Evolutionary conservation across 1,140 invertebrate species (phyloP), one percentile per base, ranked within the genome.

Genomic region (Telenomus remus): DNA sequence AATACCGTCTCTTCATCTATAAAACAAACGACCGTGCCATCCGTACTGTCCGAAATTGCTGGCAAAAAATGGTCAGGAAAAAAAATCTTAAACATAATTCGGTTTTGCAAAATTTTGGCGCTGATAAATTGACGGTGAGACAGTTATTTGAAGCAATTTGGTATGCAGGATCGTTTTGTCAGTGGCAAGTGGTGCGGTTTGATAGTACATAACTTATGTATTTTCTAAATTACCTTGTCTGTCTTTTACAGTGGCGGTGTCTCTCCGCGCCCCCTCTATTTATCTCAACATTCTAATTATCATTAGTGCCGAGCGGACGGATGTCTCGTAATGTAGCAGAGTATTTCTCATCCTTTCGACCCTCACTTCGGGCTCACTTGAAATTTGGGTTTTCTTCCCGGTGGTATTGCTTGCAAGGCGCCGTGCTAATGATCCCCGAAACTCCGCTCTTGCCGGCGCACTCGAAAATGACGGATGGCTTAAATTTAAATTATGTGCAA

Each of bases 221-320:
- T 71, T 76, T 76, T 76, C 65, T 66, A 74, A 78, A 74, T 78
- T 78, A 71, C 71, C 70, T 74, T 59, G 61, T 78, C 69, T 74
- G 63, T 66, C 55, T 78, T 78, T 74, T 74, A 53, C 76, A 74
- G 66, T 43, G 14, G 13, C 19, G 12, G 61, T 44, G 55, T 78
- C 69, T 78, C 76, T 61, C 72, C 19, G 19, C 19, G 6, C 19
- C 71, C 73, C 73, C 51, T 76, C 81, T 81, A 78, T 81, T 81
- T 77, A 79, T 80, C 80, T 82, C 78, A 82, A 84, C 80, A 79
- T 79, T 83, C 81, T 83, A 86, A 85, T 85, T 85, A 83, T 85
- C 84, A 81, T 84, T 84, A 86, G 80, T 80, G 80, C 79, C 47
- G 66, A 79, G 77, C 79, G 70, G 80, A 82, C 80, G 78, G 77